These are phyloP conservation scores for Nasonia oneida DNA, from an alignment of 2,888 invertebrate species.

Conservation along the genomic window DNA sequence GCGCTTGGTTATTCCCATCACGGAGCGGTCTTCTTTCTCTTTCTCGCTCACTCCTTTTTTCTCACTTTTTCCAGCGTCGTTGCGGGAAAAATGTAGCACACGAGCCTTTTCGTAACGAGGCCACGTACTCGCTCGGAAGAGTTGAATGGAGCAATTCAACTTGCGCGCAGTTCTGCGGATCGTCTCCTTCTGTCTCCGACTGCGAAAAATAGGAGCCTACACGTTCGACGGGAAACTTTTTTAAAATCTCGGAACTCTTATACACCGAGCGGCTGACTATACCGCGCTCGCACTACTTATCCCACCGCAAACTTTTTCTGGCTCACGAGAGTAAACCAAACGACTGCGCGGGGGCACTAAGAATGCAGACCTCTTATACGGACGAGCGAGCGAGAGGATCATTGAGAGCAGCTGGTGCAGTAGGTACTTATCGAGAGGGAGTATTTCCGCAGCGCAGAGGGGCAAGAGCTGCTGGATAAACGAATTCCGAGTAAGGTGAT, in stretches of 20 bases:
- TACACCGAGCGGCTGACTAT: no score
- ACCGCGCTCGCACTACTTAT: no score
- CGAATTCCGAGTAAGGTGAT: not conserved
- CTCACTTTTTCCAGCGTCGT: not conserved
- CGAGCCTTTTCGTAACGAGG: not conserved
- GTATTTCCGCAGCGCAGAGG: not conserved
- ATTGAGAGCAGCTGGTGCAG: no score
- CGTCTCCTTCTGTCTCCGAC: not conserved
- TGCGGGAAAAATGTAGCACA: not conserved
- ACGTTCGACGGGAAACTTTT: no score
- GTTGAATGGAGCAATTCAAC: slow-evolving; percentile 8
- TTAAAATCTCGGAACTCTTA: no score
- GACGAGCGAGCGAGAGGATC: no score
- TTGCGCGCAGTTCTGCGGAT: not conserved
- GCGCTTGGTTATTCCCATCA: not conserved
- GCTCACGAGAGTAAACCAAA: no score
- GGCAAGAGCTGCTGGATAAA: not conserved
- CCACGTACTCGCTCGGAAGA: not conserved
- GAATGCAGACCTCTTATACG: no score
- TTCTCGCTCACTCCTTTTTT: not conserved
- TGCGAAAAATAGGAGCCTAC: no score
- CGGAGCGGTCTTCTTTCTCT: not conserved
- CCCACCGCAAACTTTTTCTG: no score
- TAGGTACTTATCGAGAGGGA: no score
- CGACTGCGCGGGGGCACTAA: no score